phyloP scores from a whole-genome alignment of 2,113 vertebrate species.

The Seriola rivoliana region DNA sequence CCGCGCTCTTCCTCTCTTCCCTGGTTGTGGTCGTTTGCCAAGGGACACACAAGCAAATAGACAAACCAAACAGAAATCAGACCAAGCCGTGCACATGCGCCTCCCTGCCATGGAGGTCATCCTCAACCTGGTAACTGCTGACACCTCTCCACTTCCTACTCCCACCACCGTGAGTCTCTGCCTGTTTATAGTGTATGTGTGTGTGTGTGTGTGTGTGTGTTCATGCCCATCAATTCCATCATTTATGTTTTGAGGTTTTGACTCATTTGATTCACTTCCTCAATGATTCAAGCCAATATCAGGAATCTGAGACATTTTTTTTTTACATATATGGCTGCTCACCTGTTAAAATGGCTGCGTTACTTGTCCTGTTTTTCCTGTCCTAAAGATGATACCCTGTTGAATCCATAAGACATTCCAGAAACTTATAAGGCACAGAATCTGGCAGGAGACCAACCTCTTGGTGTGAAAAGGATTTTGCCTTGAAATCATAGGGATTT shows the following conservation, averaged over 20 bases:
- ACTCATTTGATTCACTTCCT: neutral
- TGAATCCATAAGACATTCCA: constrained; percentile 26
- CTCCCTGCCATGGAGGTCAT: constrained; percentile 81
- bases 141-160: constrained; percentile 69
- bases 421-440: neutral
- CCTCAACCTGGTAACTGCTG: constrained; percentile 83
- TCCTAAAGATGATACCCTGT: neutral
- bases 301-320: neutral
- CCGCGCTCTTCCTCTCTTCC: constrained; percentile 11
- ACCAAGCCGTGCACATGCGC: constrained; percentile 37
- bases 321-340: neutral
- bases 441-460: constrained; percentile 15
- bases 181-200: neutral
- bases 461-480: constrained; percentile 24
- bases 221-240: neutral
- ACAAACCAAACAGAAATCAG: constrained; percentile 38
- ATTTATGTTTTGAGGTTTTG: constrained; percentile 6
- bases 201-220: constrained; percentile 5
- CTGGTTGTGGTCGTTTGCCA: neutral
- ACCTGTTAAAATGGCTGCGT: neutral
- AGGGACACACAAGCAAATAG: constrained; percentile 29
- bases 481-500: constrained; percentile 40
- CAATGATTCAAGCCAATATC: neutral
- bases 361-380: neutral
- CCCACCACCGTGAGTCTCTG: constrained; percentile 76